These are phyloP conservation scores for Calephelis perditalis DNA, from an alignment of 2,888 invertebrate species.

Conservation along the genomic window DNA sequence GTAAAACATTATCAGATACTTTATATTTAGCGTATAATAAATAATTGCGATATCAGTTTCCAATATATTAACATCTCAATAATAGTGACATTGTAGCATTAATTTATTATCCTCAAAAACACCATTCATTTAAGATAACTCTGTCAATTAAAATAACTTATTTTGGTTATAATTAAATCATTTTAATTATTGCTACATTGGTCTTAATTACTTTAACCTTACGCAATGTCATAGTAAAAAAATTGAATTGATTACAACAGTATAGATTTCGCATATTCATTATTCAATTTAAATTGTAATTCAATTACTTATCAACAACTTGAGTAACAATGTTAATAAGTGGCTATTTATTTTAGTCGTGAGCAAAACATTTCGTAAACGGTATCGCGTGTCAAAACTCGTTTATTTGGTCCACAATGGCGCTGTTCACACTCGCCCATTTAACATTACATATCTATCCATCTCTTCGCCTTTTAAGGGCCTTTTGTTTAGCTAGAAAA, in stretches of 20 bases:
- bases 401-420: constrained; percentile 65
- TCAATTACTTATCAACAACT: constrained; percentile 62
- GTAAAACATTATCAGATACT: no score
- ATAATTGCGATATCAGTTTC: no score
- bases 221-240: constrained; percentile 4
- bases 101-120: background rate
- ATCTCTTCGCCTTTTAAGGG: constrained; percentile 56
- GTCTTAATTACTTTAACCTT: background rate
- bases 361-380: constrained; percentile 61
- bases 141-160: constrained; percentile 4
- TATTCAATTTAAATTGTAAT: constrained; percentile 38
- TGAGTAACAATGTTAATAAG: constrained; percentile 59
- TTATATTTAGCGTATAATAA: no score
- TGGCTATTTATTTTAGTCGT: constrained; percentile 66
- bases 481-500: constrained; percentile 29
- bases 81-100: constrained; percentile 1
- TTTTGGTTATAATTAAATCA: background rate
- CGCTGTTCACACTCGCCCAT: constrained; percentile 68
- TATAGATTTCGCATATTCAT: constrained; percentile 14
- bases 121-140: background rate
- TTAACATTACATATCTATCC: constrained; percentile 65
- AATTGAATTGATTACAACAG: constrained; percentile 9
- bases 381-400: constrained; percentile 67
- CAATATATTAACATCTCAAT: background rate
- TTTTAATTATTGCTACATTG: background rate